phyloP scores from a whole-genome alignment of 2,888 invertebrate genomes.

The Drosophila putrida region DNA sequence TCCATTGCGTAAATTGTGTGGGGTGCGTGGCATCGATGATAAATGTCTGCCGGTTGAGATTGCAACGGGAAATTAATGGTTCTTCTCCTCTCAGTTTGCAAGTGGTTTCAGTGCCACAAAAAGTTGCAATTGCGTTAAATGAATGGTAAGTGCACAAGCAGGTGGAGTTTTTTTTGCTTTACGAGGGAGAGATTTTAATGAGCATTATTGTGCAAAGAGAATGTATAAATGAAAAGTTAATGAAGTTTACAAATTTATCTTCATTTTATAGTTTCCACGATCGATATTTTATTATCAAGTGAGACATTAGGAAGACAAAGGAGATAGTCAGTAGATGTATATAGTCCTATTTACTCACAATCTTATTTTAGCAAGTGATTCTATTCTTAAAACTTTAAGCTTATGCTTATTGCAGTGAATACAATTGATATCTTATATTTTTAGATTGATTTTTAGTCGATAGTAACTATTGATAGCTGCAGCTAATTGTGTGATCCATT shows the following conservation, averaged over 20 bases:
- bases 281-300: background rate
- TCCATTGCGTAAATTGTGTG: slow-evolving; percentile 68
- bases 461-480: too few species aligned
- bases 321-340: too few species aligned
- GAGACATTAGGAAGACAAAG: too few species aligned
- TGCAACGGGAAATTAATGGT: slow-evolving; percentile 63
- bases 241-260: background rate
- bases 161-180: slow-evolving; percentile 26
- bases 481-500: too few species aligned
- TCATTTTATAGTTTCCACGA: background rate
- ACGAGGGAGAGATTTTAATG: slow-evolving; percentile 27
- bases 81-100: slow-evolving; percentile 7
- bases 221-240: slow-evolving; percentile 1
- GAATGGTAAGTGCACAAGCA: slow-evolving; percentile 29
- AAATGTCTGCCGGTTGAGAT: slow-evolving; percentile 65
- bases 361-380: too few species aligned
- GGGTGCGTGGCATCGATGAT: slow-evolving; percentile 62
- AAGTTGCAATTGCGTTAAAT: slow-evolving; percentile 28
- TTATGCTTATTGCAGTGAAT: too few species aligned
- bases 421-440: too few species aligned
- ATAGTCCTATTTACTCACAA: too few species aligned
- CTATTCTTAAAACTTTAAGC: too few species aligned
- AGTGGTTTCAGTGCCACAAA: slow-evolving; percentile 18
- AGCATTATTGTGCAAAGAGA: slow-evolving; percentile 7
- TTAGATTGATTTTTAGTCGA: too few species aligned